These are phyloP conservation scores for Misgurnus mizolepis DNA, from an alignment of 2,113 vertebrate species.

Conservation along the genomic window DNA sequence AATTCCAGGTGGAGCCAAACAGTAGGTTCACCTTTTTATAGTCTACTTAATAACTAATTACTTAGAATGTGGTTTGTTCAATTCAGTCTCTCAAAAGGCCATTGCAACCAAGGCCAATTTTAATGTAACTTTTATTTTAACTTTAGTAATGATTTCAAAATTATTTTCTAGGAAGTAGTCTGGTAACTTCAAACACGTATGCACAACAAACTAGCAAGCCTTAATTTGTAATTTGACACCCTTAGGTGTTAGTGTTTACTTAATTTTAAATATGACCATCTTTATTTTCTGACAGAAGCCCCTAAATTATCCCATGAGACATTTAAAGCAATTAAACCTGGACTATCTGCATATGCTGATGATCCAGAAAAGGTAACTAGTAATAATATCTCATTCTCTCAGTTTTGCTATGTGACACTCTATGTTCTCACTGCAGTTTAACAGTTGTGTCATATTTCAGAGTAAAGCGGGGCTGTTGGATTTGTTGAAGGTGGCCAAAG, in stretches of 20 bases:
- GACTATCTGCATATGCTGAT: conserved; percentile 91
- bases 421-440: not conserved
- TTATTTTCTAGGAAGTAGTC: not conserved
- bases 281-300: conserved; percentile 47
- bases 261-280: too few species aligned
- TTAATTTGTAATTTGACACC: too few species aligned
- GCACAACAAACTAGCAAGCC: not conserved
- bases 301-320: conserved; percentile 84
- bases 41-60: not conserved
- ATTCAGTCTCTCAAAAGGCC: too few species aligned
- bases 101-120: conserved; percentile 46
- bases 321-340: conserved; percentile 89
- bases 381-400: not conserved
- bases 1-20: conserved; percentile 74
- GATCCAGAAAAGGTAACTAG: conserved; percentile 83
- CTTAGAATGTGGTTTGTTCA: not conserved
- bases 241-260: too few species aligned
- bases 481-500: conserved; percentile 82
- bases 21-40: conserved; percentile 56
- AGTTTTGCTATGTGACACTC: not conserved
- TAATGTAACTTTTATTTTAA: conserved; percentile 20
- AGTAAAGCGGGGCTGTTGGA: conserved; percentile 79
- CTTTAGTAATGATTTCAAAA: too few species aligned
- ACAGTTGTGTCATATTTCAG: conserved; percentile 64
- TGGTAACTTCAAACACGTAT: not conserved